Base-by-base conservation (phyloP, 1,140 invertebrate species). In the Panagrolaimus sp. region DNA sequence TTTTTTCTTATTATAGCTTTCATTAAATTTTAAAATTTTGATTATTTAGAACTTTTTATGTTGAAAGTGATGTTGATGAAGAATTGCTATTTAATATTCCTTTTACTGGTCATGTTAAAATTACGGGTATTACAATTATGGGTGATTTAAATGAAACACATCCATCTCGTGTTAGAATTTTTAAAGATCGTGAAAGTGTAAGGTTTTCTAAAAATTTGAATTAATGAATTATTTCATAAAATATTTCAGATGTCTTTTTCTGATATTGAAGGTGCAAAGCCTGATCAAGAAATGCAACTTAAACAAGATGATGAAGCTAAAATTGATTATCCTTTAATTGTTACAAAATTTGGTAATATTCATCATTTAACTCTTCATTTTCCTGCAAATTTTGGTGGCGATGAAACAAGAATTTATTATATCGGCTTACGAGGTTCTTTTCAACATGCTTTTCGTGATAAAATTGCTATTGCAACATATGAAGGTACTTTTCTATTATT, bases 51-150 rank as follows among this genome's bases (percentile, higher is more conserved):
- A 68, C 43, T 44, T 83, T 95, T 91, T 93, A 86, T 88, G 94
- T 96, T 0, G 90, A 95, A 86, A 95, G 93, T 86, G 93, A 96
- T 88, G 89, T 88, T 12, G 94, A 96, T 87, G 90, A 92, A 84
- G 94, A 96, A 86, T 85, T 97, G 6, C 84, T 96, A 0, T 93
- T 96, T 81, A 95, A 95, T 84, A 92, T 97, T 79, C 93, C 93
- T 88, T 96, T 96, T 83, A 93, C 91, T 52, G 94, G 93, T 24
- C 92, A 92, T 86, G 87, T 97, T 0, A 96, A 96, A 84, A 84
- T 97, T 52, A 96, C 95, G 85, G 93, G 93, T 26, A 89, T 97
- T 52, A 92, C 93, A 76, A 85, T 97, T 55, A 88, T 91, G 76
- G 94, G 92, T 21, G 91, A 91, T 77, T 89, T 93, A 84, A 89